phyloP scores from a whole-genome alignment of 2,797 vertebrate species.

The Labeo calbasu region DNA sequence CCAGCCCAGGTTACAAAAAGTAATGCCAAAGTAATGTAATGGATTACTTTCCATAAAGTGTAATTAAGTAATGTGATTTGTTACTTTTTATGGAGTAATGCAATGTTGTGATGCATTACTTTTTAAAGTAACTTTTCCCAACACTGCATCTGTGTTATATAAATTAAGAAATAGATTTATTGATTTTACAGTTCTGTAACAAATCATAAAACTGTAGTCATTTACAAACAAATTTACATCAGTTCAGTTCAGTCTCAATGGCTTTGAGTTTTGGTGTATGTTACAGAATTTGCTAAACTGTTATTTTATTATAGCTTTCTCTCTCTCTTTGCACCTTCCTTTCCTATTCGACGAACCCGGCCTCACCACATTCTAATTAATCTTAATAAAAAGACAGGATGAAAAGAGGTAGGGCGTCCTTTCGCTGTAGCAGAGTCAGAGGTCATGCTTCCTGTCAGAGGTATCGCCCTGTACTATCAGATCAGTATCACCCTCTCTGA shows the following conservation, averaged over 20 bases:
- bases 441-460: conserved; percentile 65
- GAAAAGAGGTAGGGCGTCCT: conserved; percentile 56
- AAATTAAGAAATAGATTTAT: background rate
- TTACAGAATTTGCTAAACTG: conserved; percentile 25
- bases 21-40: background rate
- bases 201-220: background rate
- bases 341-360: conserved; percentile 23
- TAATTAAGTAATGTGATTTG: background rate
- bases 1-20: background rate
- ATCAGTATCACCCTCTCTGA: conserved; percentile 69
- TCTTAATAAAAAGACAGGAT: conserved; percentile 53
- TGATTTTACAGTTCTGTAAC: background rate
- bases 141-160: background rate
- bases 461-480: conserved; percentile 72
- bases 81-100: background rate
- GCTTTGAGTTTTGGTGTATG: conserved; percentile 5
- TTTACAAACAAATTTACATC: background rate
- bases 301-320: conserved; percentile 34
- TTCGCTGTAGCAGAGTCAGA: conserved; percentile 55
- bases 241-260: no score
- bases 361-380: conserved; percentile 56
- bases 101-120: background rate
- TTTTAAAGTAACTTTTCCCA: background rate
- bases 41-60: background rate
- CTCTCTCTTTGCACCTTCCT: conserved; percentile 39